Base-by-base conservation (phyloP, 2,888 invertebrate species). In the Pardosa pseudoannulata region DNA sequence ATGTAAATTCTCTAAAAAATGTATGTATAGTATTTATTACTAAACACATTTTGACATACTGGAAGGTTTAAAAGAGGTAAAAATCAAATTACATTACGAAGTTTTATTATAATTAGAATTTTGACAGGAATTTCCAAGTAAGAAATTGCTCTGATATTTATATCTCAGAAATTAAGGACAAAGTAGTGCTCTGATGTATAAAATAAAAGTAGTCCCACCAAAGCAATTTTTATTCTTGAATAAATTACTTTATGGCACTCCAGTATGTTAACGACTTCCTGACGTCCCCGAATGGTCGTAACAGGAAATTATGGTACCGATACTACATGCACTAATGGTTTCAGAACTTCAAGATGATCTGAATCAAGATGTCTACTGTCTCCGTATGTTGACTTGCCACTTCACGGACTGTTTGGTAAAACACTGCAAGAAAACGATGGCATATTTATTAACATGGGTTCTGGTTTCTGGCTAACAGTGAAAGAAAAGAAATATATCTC, bases 331-430 rank as follows among this genome's bases (percentile, higher is more conserved):
- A 29, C 65, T 65, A 29, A 65, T 65, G 29, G 31, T 9, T 65
- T 28, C 13, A 9, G 31, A 13, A 2, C 9, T 11, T 65, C 65
- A 65, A 28, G 28, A 29, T 13, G 29, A 31, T 29, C 29, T 6
- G 31, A 65, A 65, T 65, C 65, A 65, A 65, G 65, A 28, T 16
- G 65, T 19, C 65, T 13, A 65, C 65, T 29, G 29, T 16, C n/a
- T 65, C 29, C 23, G 74, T 74, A 62, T 64, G 64, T 74, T 74
- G 74, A 64, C 74, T 36, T 23, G 23, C 23, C 64, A 64, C 62
- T 39, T 74, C 74, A 64, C 64, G 13, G 11, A 64, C 19, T 39
- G 74, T 74, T 74, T 74, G 62, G 16, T 46, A 39, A 29, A 46
- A 19, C 41, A 29, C 65, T 28, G 13, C 1, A 65, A 62, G 62